Evolutionary conservation across 2,888 invertebrate genomes (phyloP).

Genomic region (Pandemis cinnamomeana): DNA sequence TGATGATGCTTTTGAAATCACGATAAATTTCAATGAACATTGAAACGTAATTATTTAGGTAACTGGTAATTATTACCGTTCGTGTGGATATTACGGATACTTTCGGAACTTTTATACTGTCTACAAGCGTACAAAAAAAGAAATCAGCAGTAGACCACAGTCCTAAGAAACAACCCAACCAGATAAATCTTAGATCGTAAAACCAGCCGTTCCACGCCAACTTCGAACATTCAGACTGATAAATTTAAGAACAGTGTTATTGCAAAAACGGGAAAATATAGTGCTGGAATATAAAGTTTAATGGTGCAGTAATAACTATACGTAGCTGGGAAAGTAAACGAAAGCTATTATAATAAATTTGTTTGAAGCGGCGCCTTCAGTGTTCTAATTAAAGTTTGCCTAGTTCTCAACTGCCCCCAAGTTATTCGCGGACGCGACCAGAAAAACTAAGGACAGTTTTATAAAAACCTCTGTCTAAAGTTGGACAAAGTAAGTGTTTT

Average conservation of each 20-base stretch:
- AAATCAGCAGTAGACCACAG: background rate
- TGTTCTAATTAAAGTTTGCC: slow-evolving; percentile 45
- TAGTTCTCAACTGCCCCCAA: slow-evolving; percentile 26
- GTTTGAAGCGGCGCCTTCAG: slow-evolving; percentile 39
- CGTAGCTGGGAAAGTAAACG: slow-evolving; percentile 7
- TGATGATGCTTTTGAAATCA: slow-evolving; percentile 9
- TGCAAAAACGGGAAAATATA: background rate
- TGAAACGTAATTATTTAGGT: background rate
- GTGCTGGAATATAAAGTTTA: slow-evolving; percentile 3
- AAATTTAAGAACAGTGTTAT: slow-evolving; percentile 9
- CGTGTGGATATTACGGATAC: background rate
- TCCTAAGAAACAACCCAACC: background rate
- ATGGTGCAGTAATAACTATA: slow-evolving; percentile 4
- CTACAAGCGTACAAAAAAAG: background rate
- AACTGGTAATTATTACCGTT: background rate
- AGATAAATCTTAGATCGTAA: slow-evolving; percentile 4
- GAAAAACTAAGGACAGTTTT: background rate
- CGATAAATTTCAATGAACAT: slow-evolving; percentile 8
- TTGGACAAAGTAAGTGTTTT: too few species aligned
- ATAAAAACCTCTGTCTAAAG: background rate
- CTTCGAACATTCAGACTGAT: background rate
- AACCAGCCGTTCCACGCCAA: background rate
- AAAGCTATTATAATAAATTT: slow-evolving; percentile 43
- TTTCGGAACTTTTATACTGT: background rate
- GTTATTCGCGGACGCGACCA: background rate